phyloP scores from a whole-genome alignment of 2,888 invertebrate genomes.

The Acholoe squamosa region DNA sequence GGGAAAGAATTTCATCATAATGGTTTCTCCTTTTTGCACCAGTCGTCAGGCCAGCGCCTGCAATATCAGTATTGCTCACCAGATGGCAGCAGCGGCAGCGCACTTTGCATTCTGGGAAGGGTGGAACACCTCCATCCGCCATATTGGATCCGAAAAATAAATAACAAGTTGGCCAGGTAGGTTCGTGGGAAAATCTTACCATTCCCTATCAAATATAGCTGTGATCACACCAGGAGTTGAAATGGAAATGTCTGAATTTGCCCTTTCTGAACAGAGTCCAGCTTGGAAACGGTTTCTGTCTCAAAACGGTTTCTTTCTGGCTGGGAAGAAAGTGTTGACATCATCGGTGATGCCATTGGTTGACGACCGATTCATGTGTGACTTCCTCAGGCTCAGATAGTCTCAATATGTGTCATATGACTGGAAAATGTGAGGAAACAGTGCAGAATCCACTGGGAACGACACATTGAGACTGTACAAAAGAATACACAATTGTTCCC shows the following conservation, averaged over 20 bases:
- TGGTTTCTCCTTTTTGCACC: too few relatives aligned
- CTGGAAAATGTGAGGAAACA: background rate
- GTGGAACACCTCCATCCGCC: slow-evolving; percentile 63
- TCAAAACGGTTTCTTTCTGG: background rate
- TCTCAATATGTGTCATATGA: slow-evolving; percentile 39
- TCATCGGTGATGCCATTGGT: slow-evolving; percentile 40
- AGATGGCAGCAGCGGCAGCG: background rate
- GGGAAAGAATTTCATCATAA: too few relatives aligned
- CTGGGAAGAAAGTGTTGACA: slow-evolving; percentile 49
- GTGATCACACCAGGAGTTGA: background rate
- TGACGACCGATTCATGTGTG: slow-evolving; percentile 47
- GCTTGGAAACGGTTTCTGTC: background rate
- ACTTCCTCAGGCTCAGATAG: slow-evolving; percentile 3
- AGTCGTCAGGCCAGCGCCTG: too few relatives aligned
- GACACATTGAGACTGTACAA: too few relatives aligned
- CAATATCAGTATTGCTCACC: background rate
- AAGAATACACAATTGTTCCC: too few relatives aligned
- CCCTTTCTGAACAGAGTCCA: background rate
- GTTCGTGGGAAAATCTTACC: slow-evolving; percentile 31
- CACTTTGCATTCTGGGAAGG: slow-evolving; percentile 48
- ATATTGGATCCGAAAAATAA: slow-evolving; percentile 65
- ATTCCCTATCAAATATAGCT: background rate
- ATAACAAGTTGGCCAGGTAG: slow-evolving; percentile 63
- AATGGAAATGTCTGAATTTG: background rate
- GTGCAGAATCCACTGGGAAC: too few relatives aligned